Evolutionary conservation across 2,797 vertebrate species (phyloP), one percentile per base, ranked within the genome.

Genomic region (Podarcis siculus): DNA sequence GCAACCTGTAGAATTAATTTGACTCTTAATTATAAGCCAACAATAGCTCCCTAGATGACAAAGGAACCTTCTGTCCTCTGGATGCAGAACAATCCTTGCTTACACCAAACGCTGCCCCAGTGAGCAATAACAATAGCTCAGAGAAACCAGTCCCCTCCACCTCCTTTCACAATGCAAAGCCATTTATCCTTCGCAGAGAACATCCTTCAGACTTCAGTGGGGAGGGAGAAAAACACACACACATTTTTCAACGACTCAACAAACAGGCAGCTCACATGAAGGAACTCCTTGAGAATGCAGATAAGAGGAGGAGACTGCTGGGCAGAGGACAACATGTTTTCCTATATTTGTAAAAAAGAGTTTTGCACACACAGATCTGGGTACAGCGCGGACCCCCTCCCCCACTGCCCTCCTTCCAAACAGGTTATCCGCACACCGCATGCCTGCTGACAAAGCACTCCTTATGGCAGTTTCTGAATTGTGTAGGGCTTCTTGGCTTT

Each of bases 1-100:
- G 90, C 90, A 95, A 95, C 94, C 93, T 95, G 94, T 94, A 90
- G 93, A 93, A 94, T 92, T 92, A 86, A 89, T 89, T 69, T 49
- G 61, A 92, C 87, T 89, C 12, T 32, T 92, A 94, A 95, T 95
- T 90, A 93, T 77, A 92, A 72, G 87, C 83, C 90, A 95, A 81
- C 8, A 85, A 72, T 92, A 19, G 0, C 71, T 77, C 69, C 82
- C 89, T 79, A 83, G 85, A 86, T 94, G 75, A 49, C 88, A 92
- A 94, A 94, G 89, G 92, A 3, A 25, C 91, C 91, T 93, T 92
- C 91, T 87, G 92, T 89, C 91, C 66, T 69, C 73, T 2, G 19
- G 64, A 94, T 84, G 45, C 78, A 91, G 89, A 94, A 79, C 37
- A 86, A 82, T 80, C 90, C 90, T 83, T 21, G 76, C 87, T 87